Conservation (phyloP, 1,140 invertebrate genomes). For the Muscidifurax raptorellus region DNA sequence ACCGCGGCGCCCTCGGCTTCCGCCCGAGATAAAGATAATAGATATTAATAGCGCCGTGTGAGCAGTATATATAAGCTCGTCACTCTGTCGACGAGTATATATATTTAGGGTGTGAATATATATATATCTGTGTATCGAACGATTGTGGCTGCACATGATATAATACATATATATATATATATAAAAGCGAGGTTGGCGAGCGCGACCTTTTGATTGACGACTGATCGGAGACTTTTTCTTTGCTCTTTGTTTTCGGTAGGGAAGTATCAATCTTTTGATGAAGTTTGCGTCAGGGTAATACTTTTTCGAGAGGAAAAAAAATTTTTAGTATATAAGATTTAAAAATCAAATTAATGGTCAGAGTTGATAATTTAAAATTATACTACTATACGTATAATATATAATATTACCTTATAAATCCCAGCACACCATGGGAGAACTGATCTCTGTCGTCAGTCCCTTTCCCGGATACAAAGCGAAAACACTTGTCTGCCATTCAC, state of each 20-base stretch:
- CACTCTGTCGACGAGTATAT: conserved; percentile 38
- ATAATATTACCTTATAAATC: neutral
- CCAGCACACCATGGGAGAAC: neutral
- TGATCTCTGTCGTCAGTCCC: neutral
- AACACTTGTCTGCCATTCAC: conserved; percentile 4
- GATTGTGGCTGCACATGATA: conserved; percentile 25
- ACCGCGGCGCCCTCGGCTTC: conserved; percentile 65
- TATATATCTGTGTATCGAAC: conserved; percentile 29
- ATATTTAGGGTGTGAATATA: conserved; percentile 5
- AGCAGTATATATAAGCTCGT: conserved; percentile 33
- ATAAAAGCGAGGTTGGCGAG: too few relatives aligned
- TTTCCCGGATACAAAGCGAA: neutral
- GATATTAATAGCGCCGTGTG: conserved; percentile 69
- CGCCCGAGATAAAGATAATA: conserved; percentile 65
- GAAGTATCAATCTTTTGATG: too few relatives aligned
- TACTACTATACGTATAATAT: too few relatives aligned
- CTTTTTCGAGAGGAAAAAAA: too few relatives aligned
- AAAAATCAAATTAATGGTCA: too few relatives aligned
- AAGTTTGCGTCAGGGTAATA: too few relatives aligned
- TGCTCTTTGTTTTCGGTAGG: neutral
- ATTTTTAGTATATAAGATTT: too few relatives aligned
- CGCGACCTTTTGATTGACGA: conserved; percentile 42
- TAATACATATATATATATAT: neutral
- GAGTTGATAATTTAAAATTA: too few relatives aligned
- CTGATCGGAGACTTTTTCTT: neutral